Evolutionary conservation across 2,888 invertebrate species (phyloP).

Genomic region (Drosophila atripex): DNA sequence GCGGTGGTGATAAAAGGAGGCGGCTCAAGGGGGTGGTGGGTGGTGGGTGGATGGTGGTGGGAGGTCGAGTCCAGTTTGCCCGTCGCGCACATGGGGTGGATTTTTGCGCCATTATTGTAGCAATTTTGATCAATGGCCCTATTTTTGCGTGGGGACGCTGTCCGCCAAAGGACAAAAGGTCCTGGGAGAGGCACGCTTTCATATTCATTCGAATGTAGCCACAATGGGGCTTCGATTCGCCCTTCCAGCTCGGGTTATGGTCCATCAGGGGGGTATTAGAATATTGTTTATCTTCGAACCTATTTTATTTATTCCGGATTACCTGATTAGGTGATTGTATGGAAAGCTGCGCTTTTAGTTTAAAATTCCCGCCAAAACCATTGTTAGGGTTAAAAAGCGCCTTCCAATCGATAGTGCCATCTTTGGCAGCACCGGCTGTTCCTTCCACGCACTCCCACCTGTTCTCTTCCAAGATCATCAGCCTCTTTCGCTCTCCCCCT

Average conservation of each 20-base stretch:
- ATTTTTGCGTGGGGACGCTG: conserved; percentile 60
- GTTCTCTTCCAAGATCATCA: background rate
- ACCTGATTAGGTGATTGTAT: no score
- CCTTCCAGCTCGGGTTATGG: background rate
- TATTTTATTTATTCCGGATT: background rate
- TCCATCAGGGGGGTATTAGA: background rate
- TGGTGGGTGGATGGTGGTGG: conserved; percentile 11
- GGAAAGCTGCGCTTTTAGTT: background rate
- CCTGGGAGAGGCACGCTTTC: background rate
- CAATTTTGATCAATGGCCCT: conserved; percentile 81
- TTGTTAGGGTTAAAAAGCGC: background rate
- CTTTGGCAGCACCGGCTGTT: background rate
- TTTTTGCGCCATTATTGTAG: conserved; percentile 82
- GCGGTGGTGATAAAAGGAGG: conserved; percentile 7
- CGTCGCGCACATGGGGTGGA: conserved; percentile 60
- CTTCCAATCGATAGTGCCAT: background rate
- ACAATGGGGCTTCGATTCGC: background rate
- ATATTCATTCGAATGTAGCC: background rate
- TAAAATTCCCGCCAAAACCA: background rate
- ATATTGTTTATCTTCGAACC: background rate
- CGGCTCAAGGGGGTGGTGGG: conserved; percentile 7
- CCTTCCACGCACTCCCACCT: background rate
- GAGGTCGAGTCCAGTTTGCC: conserved; percentile 6
- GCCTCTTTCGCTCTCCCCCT: no score
- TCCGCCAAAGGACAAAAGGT: conserved; percentile 39